Evolutionary conservation across 2,888 invertebrate species (phyloP).

Genomic region (Rhamphomyia laevipes): DNA sequence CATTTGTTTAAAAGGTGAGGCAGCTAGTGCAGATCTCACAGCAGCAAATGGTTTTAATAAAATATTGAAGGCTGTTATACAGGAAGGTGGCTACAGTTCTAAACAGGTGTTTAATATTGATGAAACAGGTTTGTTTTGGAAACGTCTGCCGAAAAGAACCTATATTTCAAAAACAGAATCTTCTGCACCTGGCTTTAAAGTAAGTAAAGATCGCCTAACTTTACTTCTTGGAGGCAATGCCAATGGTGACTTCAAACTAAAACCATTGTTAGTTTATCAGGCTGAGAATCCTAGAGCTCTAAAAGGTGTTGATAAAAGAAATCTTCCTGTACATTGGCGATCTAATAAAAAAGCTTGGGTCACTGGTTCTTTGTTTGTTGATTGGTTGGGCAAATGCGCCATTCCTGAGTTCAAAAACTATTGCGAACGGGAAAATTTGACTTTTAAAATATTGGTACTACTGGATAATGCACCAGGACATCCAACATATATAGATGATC

Average conservation of each 20-base stretch:
- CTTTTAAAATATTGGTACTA: not conserved
- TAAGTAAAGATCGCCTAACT: not conserved
- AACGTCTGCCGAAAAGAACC: not conserved
- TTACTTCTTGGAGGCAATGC: not conserved
- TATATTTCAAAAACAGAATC: not conserved
- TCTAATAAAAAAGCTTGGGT: constrained; percentile 2
- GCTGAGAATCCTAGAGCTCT: not conserved
- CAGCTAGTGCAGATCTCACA: not conserved
- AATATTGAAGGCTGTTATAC: not conserved
- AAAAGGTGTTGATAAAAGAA: not conserved
- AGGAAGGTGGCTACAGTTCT: not conserved
- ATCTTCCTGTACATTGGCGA: not conserved
- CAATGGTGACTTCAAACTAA: too few relatives aligned
- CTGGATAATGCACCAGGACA: constrained; percentile 3
- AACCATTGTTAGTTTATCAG: not conserved
- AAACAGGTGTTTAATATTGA: not conserved
- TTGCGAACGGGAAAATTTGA: too few relatives aligned
- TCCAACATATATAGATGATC: not conserved
- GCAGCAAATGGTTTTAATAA: not conserved
- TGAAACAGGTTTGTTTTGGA: not conserved
- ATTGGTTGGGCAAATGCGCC: not conserved
- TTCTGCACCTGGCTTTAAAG: not conserved
- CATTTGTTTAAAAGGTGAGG: not conserved
- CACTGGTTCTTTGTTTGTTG: not conserved
- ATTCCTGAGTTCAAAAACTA: not conserved